Conservation (phyloP, 2,888 invertebrate species). For the Nezara viridula region DNA sequence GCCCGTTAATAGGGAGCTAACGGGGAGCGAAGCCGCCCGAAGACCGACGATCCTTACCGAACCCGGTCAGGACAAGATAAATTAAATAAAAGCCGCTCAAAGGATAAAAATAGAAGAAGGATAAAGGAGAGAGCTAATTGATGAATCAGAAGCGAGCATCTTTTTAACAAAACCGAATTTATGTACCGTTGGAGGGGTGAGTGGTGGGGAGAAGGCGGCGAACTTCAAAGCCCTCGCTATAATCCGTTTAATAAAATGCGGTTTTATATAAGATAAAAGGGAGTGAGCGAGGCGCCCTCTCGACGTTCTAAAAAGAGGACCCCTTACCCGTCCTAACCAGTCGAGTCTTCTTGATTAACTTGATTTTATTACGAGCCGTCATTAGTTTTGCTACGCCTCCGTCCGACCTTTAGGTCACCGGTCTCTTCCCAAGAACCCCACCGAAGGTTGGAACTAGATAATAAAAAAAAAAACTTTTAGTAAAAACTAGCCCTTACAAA, state of each 20-base stretch:
- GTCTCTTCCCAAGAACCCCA: neutral
- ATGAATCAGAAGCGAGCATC: slow-evolving; percentile 44
- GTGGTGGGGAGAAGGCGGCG: slow-evolving; percentile 21
- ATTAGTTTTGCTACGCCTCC: neutral
- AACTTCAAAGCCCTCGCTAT: slow-evolving; percentile 47
- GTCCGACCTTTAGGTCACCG: neutral
- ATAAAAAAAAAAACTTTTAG: neutral
- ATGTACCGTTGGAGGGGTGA: slow-evolving; percentile 12
- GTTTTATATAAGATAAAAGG: slow-evolving; percentile 56
- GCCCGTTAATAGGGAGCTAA: neutral
- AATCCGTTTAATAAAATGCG: slow-evolving; percentile 57
- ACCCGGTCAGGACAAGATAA: neutral
- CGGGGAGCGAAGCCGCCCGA: slow-evolving; percentile 8
- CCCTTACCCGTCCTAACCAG: neutral
- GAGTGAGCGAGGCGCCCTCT: slow-evolving; percentile 55
- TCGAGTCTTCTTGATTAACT: neutral
- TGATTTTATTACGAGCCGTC: neutral
- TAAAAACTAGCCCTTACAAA: neutral
- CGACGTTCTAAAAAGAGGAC: neutral
- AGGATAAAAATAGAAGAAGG: slow-evolving; percentile 42
- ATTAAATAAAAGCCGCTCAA: slow-evolving; percentile 47
- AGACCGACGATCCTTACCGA: slow-evolving; percentile 6
- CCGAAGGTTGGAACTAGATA: neutral
- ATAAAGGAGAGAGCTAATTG: slow-evolving; percentile 49
- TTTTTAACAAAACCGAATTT: slow-evolving; percentile 42